These are phyloP conservation scores for Phyllopteryx taeniolatus DNA, from an alignment of 2,113 vertebrate genomes.

Conservation along the genomic window DNA sequence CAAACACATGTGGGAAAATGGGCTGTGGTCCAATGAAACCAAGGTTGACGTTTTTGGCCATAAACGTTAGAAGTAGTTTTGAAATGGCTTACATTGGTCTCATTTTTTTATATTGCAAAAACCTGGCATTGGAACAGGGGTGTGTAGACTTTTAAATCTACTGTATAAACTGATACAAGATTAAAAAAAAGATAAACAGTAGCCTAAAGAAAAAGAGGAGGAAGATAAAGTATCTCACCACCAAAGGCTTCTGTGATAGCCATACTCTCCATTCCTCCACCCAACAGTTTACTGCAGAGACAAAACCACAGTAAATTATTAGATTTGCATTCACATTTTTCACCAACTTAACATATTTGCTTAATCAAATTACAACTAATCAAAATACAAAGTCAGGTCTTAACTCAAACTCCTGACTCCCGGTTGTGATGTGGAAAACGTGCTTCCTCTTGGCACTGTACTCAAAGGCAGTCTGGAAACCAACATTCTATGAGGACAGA, in stretches of 20 bases:
- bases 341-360: not conserved
- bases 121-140: no score
- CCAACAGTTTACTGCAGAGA: slow-evolving; percentile 87
- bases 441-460: slow-evolving; percentile 91
- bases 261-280: slow-evolving; percentile 98
- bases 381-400: slow-evolving; percentile 37
- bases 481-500: slow-evolving; percentile 77
- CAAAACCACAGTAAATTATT: not conserved
- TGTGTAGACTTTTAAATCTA: no score
- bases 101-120: no score
- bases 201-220: no score
- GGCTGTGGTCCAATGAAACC: no score
- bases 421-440: slow-evolving; percentile 93
- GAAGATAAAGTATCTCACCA: slow-evolving; percentile 70
- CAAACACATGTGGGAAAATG: no score
- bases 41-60: no score
- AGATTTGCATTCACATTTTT: not conserved
- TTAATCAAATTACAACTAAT: not conserved
- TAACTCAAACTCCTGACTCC: slow-evolving; percentile 97
- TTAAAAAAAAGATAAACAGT: not conserved
- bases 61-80: no score
- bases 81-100: no score
- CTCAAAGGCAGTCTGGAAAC: slow-evolving; percentile 93
- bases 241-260: slow-evolving; percentile 98
- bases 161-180: no score